These are phyloP conservation scores for Lacerta viridis DNA, from an alignment of 2,797 vertebrate species.

Conservation along the genomic window DNA sequence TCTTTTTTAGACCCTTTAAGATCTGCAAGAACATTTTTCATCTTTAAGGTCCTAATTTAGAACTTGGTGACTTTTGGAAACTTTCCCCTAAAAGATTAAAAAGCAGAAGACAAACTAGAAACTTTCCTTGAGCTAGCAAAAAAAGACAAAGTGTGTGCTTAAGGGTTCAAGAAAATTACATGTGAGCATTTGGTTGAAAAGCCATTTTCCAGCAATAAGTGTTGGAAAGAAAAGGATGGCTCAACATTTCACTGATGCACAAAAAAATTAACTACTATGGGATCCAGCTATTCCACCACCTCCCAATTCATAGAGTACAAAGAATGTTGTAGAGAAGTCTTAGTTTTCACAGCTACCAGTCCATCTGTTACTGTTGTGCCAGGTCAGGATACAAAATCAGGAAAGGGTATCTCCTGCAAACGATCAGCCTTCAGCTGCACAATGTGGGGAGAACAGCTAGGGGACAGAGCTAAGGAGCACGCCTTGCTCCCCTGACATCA, in stretches of 20 bases:
- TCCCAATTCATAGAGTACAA: not conserved
- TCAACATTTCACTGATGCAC: not conserved
- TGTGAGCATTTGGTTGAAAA: conserved; percentile 16
- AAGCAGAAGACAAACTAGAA: conserved; percentile 4
- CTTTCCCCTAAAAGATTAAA: conserved; percentile 13
- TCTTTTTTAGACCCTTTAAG: not conserved
- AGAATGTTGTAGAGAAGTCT: not conserved
- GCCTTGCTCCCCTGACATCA: not conserved
- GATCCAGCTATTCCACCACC: not conserved
- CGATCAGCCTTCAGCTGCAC: not conserved
- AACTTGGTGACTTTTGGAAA: conserved; percentile 11
- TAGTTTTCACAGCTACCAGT: conserved; percentile 2
- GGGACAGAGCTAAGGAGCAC: no score
- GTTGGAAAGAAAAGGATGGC: conserved; percentile 1
- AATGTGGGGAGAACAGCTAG: not conserved
- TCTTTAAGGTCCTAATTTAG: conserved; percentile 24
- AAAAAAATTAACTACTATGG: not conserved
- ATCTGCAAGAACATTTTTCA: conserved; percentile 1
- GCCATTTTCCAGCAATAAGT: conserved; percentile 18
- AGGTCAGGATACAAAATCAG: not conserved
- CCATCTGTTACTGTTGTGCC: not conserved
- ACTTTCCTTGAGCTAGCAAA: conserved; percentile 28
- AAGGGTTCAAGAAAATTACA: conserved; percentile 27
- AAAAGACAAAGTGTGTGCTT: conserved; percentile 31
- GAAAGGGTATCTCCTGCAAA: not conserved